Evolutionary conservation across 53 echinoderm and acorn worm species (phyloP).

Genomic region (Paracentrotus lividus): DNA sequence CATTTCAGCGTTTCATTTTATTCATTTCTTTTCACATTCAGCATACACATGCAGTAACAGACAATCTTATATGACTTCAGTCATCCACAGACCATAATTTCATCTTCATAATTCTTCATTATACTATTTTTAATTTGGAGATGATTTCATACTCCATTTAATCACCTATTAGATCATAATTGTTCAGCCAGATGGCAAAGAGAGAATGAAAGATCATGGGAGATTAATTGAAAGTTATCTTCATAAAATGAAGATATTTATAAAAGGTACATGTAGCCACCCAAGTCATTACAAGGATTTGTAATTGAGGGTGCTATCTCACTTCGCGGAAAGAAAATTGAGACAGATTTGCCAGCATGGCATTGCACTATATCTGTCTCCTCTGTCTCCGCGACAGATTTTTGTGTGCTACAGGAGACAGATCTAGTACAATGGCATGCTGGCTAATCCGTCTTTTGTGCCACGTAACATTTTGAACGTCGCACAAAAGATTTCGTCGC

Average conservation of each 20-base stretch:
- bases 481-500: too few species aligned
- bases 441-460: too few species aligned
- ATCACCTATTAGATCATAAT: slow-evolving; percentile 43
- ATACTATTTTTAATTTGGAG: neutral
- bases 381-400: too few species aligned
- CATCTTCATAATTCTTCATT: slow-evolving; percentile 16
- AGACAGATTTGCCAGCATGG: too few species aligned
- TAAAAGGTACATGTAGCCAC: neutral
- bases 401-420: too few species aligned
- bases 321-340: too few species aligned
- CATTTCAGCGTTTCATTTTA: slow-evolving; percentile 62
- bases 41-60: slow-evolving; percentile 75
- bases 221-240: neutral
- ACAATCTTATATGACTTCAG: neutral
- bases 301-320: too few species aligned
- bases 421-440: too few species aligned
- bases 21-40: slow-evolving; percentile 69
- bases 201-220: slow-evolving; percentile 6
- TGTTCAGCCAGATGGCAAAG: slow-evolving; percentile 26
- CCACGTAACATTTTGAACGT: too few species aligned
- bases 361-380: too few species aligned
- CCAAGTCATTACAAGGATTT: too few species aligned
- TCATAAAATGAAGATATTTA: neutral
- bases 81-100: slow-evolving; percentile 21
- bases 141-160: neutral